Percentiles rank a stretch among this genome's conserved stretches.
Conservation (phyloP, 1,140 invertebrate genomes). For the Nephila pilipes region DNA sequence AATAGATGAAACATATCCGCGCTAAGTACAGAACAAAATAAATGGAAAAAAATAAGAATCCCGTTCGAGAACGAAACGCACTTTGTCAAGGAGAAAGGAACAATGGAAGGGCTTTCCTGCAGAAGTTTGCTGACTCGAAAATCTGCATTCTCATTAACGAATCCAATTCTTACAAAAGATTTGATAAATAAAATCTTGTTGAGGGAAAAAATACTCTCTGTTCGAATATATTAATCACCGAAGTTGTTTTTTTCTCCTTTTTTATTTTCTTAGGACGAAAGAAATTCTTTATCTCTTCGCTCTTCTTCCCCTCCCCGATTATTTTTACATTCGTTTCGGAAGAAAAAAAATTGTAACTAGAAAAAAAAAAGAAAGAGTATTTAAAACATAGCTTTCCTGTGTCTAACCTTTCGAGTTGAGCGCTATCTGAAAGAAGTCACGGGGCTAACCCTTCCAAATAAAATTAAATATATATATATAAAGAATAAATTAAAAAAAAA, state of each 20-base stretch:
- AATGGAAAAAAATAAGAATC: background rate
- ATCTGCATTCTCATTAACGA: conserved; percentile 25
- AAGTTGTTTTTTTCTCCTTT: background rate
- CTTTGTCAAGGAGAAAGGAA: background rate
- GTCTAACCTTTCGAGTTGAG: conserved; percentile 1
- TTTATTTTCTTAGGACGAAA: background rate
- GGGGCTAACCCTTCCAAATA: background rate
- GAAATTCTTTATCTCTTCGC: background rate
- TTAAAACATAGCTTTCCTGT: background rate
- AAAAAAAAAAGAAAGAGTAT: conserved; percentile 6
- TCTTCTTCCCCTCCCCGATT: background rate
- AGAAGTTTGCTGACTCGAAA: background rate
- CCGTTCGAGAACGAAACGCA: background rate
- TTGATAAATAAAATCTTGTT: background rate
- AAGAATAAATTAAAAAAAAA: no score
- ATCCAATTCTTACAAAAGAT: background rate
- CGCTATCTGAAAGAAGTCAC: background rate
- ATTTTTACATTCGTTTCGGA: background rate
- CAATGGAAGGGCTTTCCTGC: background rate
- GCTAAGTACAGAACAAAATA: no score
- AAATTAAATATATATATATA: no score
- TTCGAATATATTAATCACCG: conserved; percentile 4
- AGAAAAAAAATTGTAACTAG: background rate
- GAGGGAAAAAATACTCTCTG: background rate
- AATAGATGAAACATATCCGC: no score